Percentiles rank a stretch among this genome's conserved stretches.
Evolutionary conservation across 2,888 invertebrate genomes (phyloP).

Genomic region (Cheilosia scutellata): DNA sequence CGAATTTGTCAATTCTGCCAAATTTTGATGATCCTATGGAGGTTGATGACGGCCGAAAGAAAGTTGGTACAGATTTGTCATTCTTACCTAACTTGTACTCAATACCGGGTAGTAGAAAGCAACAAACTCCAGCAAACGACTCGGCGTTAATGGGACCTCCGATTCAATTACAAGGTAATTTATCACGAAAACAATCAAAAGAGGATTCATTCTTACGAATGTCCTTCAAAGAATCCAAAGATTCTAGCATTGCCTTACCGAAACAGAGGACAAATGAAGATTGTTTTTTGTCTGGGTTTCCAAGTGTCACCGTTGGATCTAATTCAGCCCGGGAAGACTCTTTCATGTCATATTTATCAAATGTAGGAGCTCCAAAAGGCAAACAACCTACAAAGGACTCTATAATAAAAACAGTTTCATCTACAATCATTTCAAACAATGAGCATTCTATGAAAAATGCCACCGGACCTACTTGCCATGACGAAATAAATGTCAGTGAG

Average conservation of each 20-base stretch:
- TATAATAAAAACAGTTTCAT: slow-evolving; percentile 76
- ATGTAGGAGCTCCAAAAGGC: not conserved
- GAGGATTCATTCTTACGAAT: slow-evolving; percentile 34
- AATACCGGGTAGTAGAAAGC: not conserved
- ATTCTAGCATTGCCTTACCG: no score
- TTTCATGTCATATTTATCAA: slow-evolving; percentile 73
- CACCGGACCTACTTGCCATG: no score
- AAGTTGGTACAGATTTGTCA: slow-evolving; percentile 18
- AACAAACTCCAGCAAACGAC: not conserved
- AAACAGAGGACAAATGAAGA: slow-evolving; percentile 38
- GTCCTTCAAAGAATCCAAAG: not conserved
- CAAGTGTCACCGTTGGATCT: slow-evolving; percentile 42
- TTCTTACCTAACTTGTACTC: slow-evolving; percentile 39
- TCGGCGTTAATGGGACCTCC: not conserved
- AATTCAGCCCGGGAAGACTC: slow-evolving; percentile 72
- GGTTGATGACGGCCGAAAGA: not conserved
- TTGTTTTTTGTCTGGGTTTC: slow-evolving; percentile 57
- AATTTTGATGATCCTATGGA: slow-evolving; percentile 29
- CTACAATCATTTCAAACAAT: not conserved
- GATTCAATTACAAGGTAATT: not conserved
- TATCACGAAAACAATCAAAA: slow-evolving; percentile 42
- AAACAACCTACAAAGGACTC: slow-evolving; percentile 74
- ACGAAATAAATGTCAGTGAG: no score
- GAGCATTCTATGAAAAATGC: no score
- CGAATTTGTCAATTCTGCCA: slow-evolving; percentile 32